Conservation (phyloP, 2,888 invertebrate species). For the Diabrotica balteata region DNA sequence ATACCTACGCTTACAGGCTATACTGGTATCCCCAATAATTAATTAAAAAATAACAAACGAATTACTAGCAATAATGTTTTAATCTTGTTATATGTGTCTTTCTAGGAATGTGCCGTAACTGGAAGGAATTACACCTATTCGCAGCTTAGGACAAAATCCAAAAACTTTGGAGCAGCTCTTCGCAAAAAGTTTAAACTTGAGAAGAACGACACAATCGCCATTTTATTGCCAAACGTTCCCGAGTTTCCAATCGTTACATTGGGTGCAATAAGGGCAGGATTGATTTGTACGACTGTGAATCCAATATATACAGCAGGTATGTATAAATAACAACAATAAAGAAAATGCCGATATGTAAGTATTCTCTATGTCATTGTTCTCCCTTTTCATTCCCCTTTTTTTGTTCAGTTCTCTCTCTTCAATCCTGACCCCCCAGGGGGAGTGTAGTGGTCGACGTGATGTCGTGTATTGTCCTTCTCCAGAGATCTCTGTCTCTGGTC, state of each 20-base stretch:
- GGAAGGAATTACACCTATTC: slow-evolving; percentile 77
- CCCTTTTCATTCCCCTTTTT: too few species aligned
- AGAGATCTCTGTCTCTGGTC: too few species aligned
- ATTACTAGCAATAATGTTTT: too few species aligned
- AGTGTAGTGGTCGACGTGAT: too few species aligned
- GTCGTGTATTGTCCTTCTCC: too few species aligned
- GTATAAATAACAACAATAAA: neutral
- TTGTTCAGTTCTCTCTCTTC: too few species aligned
- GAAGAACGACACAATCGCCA: slow-evolving; percentile 72
- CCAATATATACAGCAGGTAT: slow-evolving; percentile 70
- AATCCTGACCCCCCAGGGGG: too few species aligned
- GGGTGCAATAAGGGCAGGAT: slow-evolving; percentile 74
- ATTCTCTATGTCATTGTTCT: too few species aligned
- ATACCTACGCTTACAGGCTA: too few species aligned
- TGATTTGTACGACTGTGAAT: slow-evolving; percentile 76
- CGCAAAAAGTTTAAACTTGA: slow-evolving; percentile 70
- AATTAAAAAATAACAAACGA: too few species aligned
- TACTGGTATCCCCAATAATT: too few species aligned
- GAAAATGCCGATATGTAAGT: too few species aligned
- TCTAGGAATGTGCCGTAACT: slow-evolving; percentile 75
- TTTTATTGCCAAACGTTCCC: slow-evolving; percentile 79
- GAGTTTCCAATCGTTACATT: slow-evolving; percentile 73
- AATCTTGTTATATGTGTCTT: slow-evolving; percentile 3
- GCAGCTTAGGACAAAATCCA: slow-evolving; percentile 69
- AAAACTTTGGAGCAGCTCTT: slow-evolving; percentile 64